Evolutionary conservation across 2,797 vertebrate species (phyloP), one percentile per base, ranked within the genome.

Genomic region (Chiloscyllium punctatum): DNA sequence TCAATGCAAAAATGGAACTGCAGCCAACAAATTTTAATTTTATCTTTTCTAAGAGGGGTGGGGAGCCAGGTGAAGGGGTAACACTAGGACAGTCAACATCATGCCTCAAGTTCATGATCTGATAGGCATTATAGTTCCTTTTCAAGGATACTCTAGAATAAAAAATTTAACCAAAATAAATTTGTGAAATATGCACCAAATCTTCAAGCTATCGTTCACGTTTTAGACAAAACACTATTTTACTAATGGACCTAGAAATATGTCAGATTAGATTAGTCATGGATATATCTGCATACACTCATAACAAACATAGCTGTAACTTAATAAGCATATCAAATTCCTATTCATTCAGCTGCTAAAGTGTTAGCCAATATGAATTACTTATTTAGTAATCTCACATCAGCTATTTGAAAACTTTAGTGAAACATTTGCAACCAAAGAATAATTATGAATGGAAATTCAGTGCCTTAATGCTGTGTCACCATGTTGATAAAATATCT

Each of bases 401-500:
- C 11, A 91, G 33, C 33, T 72, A 13, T 68, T 23, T 15, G 42
- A 2, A 95, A 51, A 21, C 27, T 33, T 77, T 27, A 25, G 9
- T 74, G 68, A 66, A 95, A 77, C 18, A 2, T 77, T 33, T 5
- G 6, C 15, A 91, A 91, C 33, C 15, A 66, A 91, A 13, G 53
- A 42, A 42, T 8, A 90, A 51, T 72, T 94, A 33, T 33, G 69
- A 95, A 72, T 53, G 51, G 51, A 95, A 77, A 72, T 95, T 95
- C 30, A 95, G 42, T 94, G 72, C 69, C 74, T 77, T 53, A 74
- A 15, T 33, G 69, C n/a, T 74, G 30, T 74, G 66, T 27, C 21
- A 48, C 53, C 9, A 57, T 95, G 95, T 95, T 95, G 33, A 95
- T 94, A 94, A 94, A 72, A 74, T 95, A 95, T 51, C 33, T 95